A percentile compares a stretch with the other conserved stretches of the same genome.
Evolutionary conservation across 2,888 invertebrate genomes (phyloP).

Genomic region (Cantharis rufa): DNA sequence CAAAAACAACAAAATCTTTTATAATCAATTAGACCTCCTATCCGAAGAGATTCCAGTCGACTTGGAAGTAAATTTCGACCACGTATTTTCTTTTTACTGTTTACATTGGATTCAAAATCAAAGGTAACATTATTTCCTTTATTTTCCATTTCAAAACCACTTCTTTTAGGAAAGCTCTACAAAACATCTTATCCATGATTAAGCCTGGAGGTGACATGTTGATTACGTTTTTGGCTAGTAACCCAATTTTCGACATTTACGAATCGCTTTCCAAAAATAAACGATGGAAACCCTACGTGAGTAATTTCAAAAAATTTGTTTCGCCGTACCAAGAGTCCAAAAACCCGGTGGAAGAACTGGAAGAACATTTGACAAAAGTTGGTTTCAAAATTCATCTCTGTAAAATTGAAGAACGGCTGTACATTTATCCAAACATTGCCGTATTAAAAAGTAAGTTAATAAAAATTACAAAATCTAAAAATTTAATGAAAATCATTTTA

Average conservation of each 20-base stretch:
- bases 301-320: conserved; percentile 67
- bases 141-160: not conserved
- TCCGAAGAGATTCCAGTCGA: conserved; percentile 58
- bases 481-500: conserved; percentile 46
- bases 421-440: conserved; percentile 58
- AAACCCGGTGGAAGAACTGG: conserved; percentile 54
- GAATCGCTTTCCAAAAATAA: conserved; percentile 61
- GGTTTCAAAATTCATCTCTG: conserved; percentile 65
- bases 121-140: conserved; percentile 56
- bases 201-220: conserved; percentile 70
- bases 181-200: conserved; percentile 69
- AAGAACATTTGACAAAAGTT: conserved; percentile 57
- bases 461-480: not conserved
- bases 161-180: conserved; percentile 62
- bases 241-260: conserved; percentile 72
- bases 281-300: conserved; percentile 67
- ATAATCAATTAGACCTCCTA: conserved; percentile 64
- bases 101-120: conserved; percentile 80
- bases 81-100: conserved; percentile 77
- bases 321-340: conserved; percentile 69
- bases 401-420: conserved; percentile 59
- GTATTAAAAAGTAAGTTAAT: conserved; percentile 45
- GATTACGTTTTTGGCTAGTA: conserved; percentile 69
- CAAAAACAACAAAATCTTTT: conserved; percentile 55
- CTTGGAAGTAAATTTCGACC: conserved; percentile 62